Evolutionary conservation across 2,888 invertebrate species (phyloP).

Genomic region (Tetrapedia diversipes): DNA sequence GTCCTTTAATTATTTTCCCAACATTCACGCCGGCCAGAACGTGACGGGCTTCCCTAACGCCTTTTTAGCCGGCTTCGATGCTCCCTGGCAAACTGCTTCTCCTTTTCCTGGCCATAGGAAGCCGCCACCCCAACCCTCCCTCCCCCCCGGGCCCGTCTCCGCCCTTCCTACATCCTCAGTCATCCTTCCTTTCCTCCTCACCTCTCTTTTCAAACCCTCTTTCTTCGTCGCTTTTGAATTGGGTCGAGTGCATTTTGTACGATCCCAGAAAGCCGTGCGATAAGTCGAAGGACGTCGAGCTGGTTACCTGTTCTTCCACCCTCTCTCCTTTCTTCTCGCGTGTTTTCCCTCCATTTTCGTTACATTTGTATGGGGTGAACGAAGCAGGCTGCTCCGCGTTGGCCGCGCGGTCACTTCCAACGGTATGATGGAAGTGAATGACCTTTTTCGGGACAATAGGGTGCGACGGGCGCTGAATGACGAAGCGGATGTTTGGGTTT

Average conservation of each 20-base stretch:
- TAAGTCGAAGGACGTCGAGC: slow-evolving; percentile 53
- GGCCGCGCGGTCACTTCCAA: slow-evolving; percentile 39
- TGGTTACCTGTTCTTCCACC: slow-evolving; percentile 38
- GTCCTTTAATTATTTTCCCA: no score
- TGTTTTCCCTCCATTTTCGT: slow-evolving; percentile 59
- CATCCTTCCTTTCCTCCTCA: slow-evolving; percentile 28
- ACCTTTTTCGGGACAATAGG: no score
- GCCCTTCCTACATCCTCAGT: neutral
- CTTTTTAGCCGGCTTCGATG: slow-evolving; percentile 56
- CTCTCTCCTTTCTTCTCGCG: slow-evolving; percentile 36
- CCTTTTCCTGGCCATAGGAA: slow-evolving; percentile 50
- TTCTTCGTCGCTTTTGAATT: slow-evolving; percentile 37
- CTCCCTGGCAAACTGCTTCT: slow-evolving; percentile 62
- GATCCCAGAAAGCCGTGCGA: slow-evolving; percentile 42
- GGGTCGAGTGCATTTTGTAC: slow-evolving; percentile 49
- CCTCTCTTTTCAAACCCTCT: slow-evolving; percentile 15
- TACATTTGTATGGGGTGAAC: slow-evolving; percentile 37
- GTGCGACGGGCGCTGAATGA: no score
- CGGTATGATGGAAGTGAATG: neutral
- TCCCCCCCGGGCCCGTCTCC: neutral
- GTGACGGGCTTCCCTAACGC: slow-evolving; percentile 67
- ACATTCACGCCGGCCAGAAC: slow-evolving; percentile 60
- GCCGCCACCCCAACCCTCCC: neutral
- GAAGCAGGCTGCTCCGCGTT: slow-evolving; percentile 31
- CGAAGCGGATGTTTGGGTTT: no score